A percentile compares a stretch with the other conserved stretches of the same genome.
These are phyloP conservation scores for Pomacea maculata DNA, from an alignment of 1,140 invertebrate species.

Conservation along the genomic window DNA sequence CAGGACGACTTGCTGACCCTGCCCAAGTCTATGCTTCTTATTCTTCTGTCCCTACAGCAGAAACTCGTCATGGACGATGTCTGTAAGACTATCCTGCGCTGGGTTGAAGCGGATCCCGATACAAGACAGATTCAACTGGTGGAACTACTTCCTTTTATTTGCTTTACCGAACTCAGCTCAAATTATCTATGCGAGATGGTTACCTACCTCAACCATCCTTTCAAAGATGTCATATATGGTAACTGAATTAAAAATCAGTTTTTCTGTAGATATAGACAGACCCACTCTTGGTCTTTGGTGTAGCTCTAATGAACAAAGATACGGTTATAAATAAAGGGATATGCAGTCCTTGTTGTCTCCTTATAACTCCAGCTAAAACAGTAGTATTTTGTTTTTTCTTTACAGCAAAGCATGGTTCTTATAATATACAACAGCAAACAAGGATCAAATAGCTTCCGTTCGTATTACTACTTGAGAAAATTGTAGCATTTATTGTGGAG, in stretches of 20 bases:
- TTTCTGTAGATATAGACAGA: too few relatives aligned
- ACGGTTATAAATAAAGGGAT: too few relatives aligned
- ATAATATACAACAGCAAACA: too few relatives aligned
- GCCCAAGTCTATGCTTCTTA: not conserved
- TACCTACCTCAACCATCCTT: not conserved
- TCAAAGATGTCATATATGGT: not conserved
- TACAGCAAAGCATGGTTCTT: too few relatives aligned
- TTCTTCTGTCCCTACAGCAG: not conserved
- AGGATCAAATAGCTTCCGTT: too few relatives aligned
- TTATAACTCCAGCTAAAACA: too few relatives aligned
- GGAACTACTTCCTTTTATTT: not conserved
- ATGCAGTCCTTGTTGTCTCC: too few relatives aligned
- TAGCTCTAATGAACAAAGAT: too few relatives aligned
- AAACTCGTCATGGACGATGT: not conserved
- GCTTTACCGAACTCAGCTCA: not conserved
- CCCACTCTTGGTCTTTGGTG: too few relatives aligned
- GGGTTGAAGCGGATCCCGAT: not conserved
- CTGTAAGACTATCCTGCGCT: not conserved
- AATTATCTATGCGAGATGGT: not conserved
- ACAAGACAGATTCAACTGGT: not conserved
- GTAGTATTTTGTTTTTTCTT: too few relatives aligned
- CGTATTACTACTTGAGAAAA: too few relatives aligned
- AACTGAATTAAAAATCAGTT: not conserved
- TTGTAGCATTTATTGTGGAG: too few relatives aligned
- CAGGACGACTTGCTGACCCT: not conserved